Base-by-base conservation (phyloP, 2,888 invertebrate species). In the Amblyjoppa proteus region DNA sequence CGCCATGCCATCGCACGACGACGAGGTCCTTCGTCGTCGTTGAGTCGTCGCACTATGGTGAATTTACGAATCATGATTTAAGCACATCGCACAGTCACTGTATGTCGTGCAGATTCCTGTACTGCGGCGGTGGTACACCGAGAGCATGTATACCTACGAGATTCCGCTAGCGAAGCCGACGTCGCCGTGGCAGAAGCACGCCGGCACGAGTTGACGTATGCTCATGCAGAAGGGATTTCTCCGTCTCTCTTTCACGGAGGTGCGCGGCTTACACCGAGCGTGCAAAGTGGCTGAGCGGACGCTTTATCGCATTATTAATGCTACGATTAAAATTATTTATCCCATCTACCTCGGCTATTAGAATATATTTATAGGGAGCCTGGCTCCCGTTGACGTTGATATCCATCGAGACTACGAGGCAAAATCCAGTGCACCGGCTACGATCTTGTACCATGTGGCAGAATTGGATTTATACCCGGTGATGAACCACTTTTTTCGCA, bases 241-340 rank as follows among this genome's bases (percentile, higher is more conserved):
- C 31, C 31, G 68, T 66, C 66, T 49, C 38, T 77, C 71, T 64
- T n/a, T 34, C 70, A 25, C n/a, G 70, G 64, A 51, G 34, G 64
- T 38, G 38, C 51, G 64, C 66, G 51, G 76, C 51, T 31, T 66
- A 74, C 61, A 5, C 38, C 61, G 69, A 74, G 73, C 83, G 78
- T 83, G 78, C 69, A 83, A 83, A 83, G 68, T 83, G 56, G 73
- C 73, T 53, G 45, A 68, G 77, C 77, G 68, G 66, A 20, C 51
- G 66, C 58, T 79, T 77, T 85, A 83, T 83, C 77, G 83, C 61
- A 73, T 80, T 85, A 86, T 86, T 83, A 84, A 86, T 86, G 81
- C 69, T 66, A 78, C 77, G 61, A 83, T 83, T 78, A 77, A 81
- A 78, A 78, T 86, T 81, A 86, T 86, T 81, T 78, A 86, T 86